phyloP scores from a whole-genome alignment of 92 coral and sea anemone species.

The Parazoanthus atlanticus region DNA sequence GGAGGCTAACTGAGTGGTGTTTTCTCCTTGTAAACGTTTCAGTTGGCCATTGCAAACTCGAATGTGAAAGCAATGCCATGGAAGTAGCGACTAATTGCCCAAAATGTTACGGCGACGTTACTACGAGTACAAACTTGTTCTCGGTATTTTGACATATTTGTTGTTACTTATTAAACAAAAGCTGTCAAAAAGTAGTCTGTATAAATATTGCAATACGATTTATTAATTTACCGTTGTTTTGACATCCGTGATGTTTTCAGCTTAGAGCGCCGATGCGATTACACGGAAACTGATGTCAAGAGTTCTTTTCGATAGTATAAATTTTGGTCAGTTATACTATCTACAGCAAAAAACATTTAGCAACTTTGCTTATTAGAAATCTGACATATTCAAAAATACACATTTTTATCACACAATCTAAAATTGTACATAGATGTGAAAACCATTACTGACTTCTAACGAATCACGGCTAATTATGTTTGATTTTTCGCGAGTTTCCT shows the following conservation, averaged over 20 bases:
- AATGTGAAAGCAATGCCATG: background rate
- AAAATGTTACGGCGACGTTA: background rate
- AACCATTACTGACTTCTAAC: too few relatives aligned
- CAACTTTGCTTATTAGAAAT: background rate
- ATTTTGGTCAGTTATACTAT: background rate
- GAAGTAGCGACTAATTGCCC: background rate
- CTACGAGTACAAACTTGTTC: background rate
- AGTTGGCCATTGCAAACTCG: too few relatives aligned
- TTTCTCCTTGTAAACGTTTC: too few relatives aligned
- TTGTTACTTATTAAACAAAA: conserved; percentile 8
- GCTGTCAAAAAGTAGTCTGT: background rate
- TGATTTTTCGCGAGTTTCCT: too few relatives aligned
- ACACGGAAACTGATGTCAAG: background rate
- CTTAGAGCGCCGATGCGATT: background rate
- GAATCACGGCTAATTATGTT: too few relatives aligned
- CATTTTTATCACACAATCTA: too few relatives aligned
- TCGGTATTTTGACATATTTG: background rate
- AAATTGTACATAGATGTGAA: too few relatives aligned
- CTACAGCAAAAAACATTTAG: background rate
- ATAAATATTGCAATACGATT: conserved; percentile 2
- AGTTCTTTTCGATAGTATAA: background rate
- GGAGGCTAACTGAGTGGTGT: too few relatives aligned
- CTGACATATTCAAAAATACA: too few relatives aligned
- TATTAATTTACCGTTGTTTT: background rate
- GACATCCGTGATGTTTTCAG: background rate